Evolutionary conservation across 2,113 vertebrate species (phyloP), one percentile per base, ranked within the genome.

Genomic region (Corapipo altera): DNA sequence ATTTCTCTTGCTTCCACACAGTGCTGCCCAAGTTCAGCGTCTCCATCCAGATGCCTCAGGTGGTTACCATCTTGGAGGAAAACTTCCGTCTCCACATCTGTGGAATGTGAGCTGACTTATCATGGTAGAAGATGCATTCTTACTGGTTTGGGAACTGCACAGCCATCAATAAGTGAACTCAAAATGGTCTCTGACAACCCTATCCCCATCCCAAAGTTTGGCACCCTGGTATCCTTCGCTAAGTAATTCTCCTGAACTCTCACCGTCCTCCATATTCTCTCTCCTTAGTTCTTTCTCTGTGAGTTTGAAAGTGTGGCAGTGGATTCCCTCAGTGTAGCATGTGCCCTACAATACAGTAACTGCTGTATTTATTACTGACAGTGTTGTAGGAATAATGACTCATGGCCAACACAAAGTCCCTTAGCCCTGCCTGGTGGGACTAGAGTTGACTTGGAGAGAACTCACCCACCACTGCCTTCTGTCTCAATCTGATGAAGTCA

Each of bases 21-120:
- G 96, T 95, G n/a, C 49, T 89, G 35, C 95, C 96, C 58, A 97
- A 96, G 66, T 97, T 97, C 95, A 96, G 96, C 30, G 85, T 97
- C 33, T 91, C 78, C 52, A 95, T 97, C 48, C 93, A 87, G 70
- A 84, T 91, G 82, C 96, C 96, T 78, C 69, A 65, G 33, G 91
- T 85, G 59, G 80, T 96, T 67, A 89, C 95, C 37, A 59, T 93
- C 39, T 30, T 91, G 78, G 95, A 96, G 55, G 85, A 97, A 18
- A 90, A 8, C 23, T 89, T 97, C 89, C 76, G 0, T 65, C 85
- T 96, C 66, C 83, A 7, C 11, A 1, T 94, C 73, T 97, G 96
- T 91, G 96, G 96, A 91, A 97, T 64, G 97, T 97, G 80, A 95
- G 96, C 70, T 91, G 89, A 67, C 37, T 94, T 88, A 81, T 0